phyloP scores from a whole-genome alignment of 53 echinoderm and acorn worm species.

The Echinometra lucunter region DNA sequence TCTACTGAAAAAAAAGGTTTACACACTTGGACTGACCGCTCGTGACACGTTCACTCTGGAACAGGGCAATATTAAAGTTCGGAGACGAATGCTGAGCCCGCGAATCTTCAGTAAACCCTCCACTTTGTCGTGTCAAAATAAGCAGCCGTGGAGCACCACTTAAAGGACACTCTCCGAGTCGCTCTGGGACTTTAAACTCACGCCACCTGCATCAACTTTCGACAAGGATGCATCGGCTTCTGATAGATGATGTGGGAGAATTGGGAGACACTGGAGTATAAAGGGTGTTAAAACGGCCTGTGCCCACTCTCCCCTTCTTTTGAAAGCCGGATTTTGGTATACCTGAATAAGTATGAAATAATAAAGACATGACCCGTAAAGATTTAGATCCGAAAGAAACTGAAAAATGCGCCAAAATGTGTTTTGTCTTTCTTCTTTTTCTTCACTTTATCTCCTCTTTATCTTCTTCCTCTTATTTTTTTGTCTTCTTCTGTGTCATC shows the following conservation, averaged over 20 bases:
- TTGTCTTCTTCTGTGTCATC: no score
- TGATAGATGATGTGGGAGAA: background rate
- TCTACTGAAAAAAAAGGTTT: background rate
- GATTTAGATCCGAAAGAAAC: no score
- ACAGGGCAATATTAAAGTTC: no score
- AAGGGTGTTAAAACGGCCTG: no score
- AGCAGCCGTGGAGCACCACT: conserved; percentile 26
- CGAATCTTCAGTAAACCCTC: conserved; percentile 17
- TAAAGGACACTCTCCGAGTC: conserved; percentile 3
- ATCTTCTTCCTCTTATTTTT: no score
- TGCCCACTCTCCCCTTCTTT: no score
- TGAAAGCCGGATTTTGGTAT: no score
- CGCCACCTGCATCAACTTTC: conserved; percentile 39
- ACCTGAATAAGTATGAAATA: no score
- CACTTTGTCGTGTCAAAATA: conserved; percentile 46
- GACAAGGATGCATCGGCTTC: background rate
- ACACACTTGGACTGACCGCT: background rate
- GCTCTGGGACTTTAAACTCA: conserved; percentile 24
- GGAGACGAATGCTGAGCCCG: background rate
- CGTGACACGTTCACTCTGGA: background rate
- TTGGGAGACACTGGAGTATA: background rate
- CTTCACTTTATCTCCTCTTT: no score
- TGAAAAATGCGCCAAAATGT: no score
- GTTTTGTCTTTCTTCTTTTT: no score
- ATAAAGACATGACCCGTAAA: no score